These are phyloP conservation scores for Caloenas nicobarica DNA, from an alignment of 2,113 vertebrate species.

Conservation along the genomic window DNA sequence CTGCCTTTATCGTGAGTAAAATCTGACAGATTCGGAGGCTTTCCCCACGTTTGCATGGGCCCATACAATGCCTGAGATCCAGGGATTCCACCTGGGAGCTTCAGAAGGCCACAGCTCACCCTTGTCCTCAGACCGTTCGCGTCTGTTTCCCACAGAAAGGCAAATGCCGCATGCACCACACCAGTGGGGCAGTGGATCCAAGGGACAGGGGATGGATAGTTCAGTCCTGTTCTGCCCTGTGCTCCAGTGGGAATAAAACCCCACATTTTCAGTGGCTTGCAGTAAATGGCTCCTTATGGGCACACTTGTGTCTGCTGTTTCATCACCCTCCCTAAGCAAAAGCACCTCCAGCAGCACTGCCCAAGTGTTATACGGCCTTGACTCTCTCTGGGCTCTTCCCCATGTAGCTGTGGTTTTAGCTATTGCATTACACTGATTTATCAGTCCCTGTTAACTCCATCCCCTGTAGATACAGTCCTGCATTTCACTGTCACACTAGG, in stretches of 20 bases:
- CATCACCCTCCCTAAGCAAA: not conserved
- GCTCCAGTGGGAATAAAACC: not conserved
- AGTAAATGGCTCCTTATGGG: not conserved
- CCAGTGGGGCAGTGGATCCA: rapidly evolving
- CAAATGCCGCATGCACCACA: not conserved
- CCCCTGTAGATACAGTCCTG: not conserved
- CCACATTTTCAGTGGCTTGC: not conserved
- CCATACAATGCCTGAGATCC: not conserved
- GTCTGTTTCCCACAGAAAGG: not conserved
- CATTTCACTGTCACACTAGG: not conserved
- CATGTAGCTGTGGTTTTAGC: not conserved
- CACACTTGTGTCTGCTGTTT: not conserved
- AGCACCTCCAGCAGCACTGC: not conserved
- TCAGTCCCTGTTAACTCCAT: not conserved
- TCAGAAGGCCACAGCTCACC: rapidly evolving
- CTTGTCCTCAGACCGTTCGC: not conserved
- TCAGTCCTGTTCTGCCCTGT: not conserved
- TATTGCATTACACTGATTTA: not conserved
- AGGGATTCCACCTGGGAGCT: not conserved
- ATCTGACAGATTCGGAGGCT: not conserved
- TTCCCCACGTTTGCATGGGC: not conserved
- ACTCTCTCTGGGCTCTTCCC: not conserved
- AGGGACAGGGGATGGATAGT: not conserved
- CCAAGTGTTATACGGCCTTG: not conserved
- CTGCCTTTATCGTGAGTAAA: not conserved